Evolutionary conservation across 2,888 invertebrate species (phyloP).

Genomic region (Eledona agricola): DNA sequence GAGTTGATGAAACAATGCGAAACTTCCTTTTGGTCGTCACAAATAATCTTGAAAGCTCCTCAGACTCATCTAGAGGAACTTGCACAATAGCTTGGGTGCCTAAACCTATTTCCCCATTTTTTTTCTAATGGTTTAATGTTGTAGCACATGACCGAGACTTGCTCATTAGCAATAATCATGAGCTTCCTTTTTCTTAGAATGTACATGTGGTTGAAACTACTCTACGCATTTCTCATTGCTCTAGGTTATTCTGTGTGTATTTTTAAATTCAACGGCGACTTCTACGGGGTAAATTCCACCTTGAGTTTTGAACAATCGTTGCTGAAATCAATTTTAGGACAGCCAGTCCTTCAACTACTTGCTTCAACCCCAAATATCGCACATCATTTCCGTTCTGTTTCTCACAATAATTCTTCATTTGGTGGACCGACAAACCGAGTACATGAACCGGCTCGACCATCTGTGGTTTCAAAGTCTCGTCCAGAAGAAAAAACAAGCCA

Average conservation of each 20-base stretch:
- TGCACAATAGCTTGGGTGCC: too few relatives aligned
- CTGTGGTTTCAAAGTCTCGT: constrained; percentile 79
- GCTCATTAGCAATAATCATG: constrained; percentile 71
- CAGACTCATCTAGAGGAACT: too few relatives aligned
- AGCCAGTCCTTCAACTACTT: constrained; percentile 77
- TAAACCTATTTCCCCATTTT: too few relatives aligned
- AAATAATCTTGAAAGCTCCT: too few relatives aligned
- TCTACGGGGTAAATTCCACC: constrained; percentile 61
- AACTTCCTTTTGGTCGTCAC: too few relatives aligned
- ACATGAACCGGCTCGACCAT: constrained; percentile 85
- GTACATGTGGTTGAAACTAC: constrained; percentile 82
- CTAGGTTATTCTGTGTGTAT: constrained; percentile 74
- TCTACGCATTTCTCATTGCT: constrained; percentile 73
- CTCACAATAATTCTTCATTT: constrained; percentile 81
- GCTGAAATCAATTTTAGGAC: too few relatives aligned
- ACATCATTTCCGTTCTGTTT: constrained; percentile 77
- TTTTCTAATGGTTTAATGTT: constrained; percentile 23
- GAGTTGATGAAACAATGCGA: too few relatives aligned
- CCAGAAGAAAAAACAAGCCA: constrained; percentile 85
- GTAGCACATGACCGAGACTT: constrained; percentile 81
- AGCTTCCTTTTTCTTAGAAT: constrained; percentile 87
- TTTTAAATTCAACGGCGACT: constrained; percentile 68
- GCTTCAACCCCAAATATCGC: constrained; percentile 74
- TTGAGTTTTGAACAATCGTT: too few relatives aligned
- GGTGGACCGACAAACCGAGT: constrained; percentile 89